These are phyloP conservation scores for Cryptomyrus ogoouensis DNA, from an alignment of 2,113 vertebrate species.

Conservation along the genomic window DNA sequence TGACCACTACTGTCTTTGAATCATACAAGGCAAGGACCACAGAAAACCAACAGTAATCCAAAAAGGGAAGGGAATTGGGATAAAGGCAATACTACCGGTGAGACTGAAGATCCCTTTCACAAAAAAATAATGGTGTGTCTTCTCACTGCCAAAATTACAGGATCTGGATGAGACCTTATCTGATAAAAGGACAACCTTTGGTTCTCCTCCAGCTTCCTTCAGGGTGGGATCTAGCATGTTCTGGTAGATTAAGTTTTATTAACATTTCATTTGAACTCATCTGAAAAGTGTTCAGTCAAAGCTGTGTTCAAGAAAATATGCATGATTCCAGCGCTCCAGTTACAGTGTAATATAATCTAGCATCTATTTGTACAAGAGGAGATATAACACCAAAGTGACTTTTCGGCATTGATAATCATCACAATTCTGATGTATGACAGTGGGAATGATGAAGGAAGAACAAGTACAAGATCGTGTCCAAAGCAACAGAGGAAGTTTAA, in stretches of 20 bases:
- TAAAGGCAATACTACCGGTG: background rate
- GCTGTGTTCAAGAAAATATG: conserved; percentile 4
- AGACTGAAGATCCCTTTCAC: background rate
- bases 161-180: background rate
- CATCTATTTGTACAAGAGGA: background rate
- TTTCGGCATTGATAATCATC: background rate
- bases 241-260: conserved; percentile 10
- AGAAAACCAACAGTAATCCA: background rate
- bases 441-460: background rate
- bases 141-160: background rate
- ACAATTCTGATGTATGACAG: background rate
- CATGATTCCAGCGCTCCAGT: background rate
- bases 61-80: background rate
- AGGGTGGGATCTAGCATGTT: conserved; percentile 15
- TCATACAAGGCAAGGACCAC: background rate
- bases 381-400: background rate
- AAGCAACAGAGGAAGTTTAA: background rate
- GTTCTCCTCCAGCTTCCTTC: background rate
- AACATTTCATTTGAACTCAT: conserved; percentile 8
- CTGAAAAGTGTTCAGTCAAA: background rate
- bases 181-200: conserved; percentile 1
- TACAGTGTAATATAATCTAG: conserved; percentile 11
- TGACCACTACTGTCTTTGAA: background rate
- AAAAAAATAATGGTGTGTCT: background rate
- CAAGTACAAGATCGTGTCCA: background rate